phyloP scores from a whole-genome alignment of 2,113 vertebrate species.

The Clarias macrocephalus region DNA sequence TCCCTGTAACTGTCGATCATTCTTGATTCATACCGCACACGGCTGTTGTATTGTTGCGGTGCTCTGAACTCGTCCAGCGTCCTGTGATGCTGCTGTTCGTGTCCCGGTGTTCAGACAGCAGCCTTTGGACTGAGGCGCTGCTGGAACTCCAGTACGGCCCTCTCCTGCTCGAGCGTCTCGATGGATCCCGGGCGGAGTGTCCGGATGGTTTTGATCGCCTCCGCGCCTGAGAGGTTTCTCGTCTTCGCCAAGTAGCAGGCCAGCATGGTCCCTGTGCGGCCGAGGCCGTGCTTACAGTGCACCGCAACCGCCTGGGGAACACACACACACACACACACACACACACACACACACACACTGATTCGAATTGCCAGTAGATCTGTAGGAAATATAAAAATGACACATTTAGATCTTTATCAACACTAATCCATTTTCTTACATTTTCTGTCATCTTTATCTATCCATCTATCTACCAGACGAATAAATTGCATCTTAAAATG shows the following conservation, averaged over 20 bases:
- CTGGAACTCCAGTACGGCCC: constrained; percentile 74
- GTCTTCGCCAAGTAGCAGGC: constrained; percentile 80
- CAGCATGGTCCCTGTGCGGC: constrained; percentile 81
- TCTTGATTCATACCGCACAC: not conserved
- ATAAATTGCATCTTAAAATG: no score
- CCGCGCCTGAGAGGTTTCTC: constrained; percentile 45
- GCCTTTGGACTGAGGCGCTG: constrained; percentile 44
- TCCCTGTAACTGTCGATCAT: not conserved
- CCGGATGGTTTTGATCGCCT: constrained; percentile 74
- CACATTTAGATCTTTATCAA: not conserved
- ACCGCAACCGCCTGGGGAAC: constrained; percentile 74
- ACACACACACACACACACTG: not conserved
- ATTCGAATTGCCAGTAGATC: not conserved
- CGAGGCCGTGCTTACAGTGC: constrained; percentile 78
- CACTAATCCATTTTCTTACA: not conserved
- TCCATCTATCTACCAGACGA: no score
- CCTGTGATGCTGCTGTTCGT: not conserved
- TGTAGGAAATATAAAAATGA: not conserved
- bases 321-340: not conserved
- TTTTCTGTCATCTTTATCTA: no score
- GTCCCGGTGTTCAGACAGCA: not conserved
- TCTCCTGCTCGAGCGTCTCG: constrained; percentile 77
- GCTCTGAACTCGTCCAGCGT: not conserved
- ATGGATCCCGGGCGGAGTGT: constrained; percentile 76
- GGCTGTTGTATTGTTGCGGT: no score